Conservation (phyloP, 2,113 vertebrate species). For the Pimephales promelas region DNA sequence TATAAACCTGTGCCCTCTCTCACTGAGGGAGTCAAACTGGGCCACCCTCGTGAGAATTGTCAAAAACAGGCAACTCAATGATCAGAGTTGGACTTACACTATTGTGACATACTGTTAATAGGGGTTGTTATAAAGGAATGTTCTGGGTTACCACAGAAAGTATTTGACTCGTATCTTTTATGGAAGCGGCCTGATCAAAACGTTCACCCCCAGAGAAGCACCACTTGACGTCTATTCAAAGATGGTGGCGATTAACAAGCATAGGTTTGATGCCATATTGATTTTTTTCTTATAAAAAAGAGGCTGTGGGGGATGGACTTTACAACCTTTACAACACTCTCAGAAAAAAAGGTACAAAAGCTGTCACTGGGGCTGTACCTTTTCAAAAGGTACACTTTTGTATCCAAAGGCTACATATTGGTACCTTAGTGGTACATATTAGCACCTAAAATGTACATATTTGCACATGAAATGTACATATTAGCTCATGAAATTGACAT, state of each 20-base stretch:
- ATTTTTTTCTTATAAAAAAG: not conserved
- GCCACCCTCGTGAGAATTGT: not conserved
- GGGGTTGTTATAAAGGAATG: not conserved
- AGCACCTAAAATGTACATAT: too few relatives aligned
- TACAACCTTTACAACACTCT: too few relatives aligned
- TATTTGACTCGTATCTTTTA: not conserved
- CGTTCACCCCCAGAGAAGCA: not conserved
- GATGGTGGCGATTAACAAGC: not conserved
- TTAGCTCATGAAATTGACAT: too few relatives aligned
- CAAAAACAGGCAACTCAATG: not conserved
- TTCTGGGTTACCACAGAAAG: not conserved
- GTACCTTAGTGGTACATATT: too few relatives aligned
- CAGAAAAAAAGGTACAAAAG: too few relatives aligned
- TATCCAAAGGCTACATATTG: too few relatives aligned
- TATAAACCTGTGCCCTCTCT: conserved; percentile 21
- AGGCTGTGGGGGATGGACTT: not conserved
- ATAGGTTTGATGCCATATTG: not conserved
- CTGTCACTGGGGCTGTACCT: too few relatives aligned
- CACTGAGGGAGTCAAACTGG: not conserved
- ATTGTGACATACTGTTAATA: not conserved
- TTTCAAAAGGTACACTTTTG: too few relatives aligned
- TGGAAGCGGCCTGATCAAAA: not conserved
- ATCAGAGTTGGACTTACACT: conserved; percentile 3
- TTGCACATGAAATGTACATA: too few relatives aligned
- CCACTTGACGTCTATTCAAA: not conserved